These are phyloP conservation scores for Nannoperca obscura DNA, from an alignment of 2,797 vertebrate species.

Conservation along the genomic window DNA sequence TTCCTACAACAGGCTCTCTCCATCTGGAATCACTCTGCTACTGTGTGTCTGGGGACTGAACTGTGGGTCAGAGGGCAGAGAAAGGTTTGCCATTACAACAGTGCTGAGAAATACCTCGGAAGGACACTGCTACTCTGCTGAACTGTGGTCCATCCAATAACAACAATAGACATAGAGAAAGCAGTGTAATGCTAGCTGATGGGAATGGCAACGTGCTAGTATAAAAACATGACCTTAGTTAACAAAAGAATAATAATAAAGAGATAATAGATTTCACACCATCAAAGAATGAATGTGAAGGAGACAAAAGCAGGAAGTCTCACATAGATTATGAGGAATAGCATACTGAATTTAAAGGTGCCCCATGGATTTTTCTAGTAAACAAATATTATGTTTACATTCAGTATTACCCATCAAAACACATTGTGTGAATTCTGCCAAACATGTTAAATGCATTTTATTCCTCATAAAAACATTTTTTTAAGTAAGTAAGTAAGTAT, in stretches of 20 bases:
- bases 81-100: slow-evolving; percentile 81
- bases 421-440: neutral
- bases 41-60: slow-evolving; percentile 75
- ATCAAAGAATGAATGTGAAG: neutral
- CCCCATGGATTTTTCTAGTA: neutral
- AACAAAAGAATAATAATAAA: neutral
- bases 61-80: slow-evolving; percentile 79
- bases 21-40: slow-evolving; percentile 85
- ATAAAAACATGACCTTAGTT: slow-evolving; percentile 34
- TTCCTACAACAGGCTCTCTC: slow-evolving; percentile 57
- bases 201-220: slow-evolving; percentile 27
- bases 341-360: neutral
- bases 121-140: slow-evolving; percentile 47
- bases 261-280: neutral
- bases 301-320: neutral
- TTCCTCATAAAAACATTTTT: neutral
- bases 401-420: neutral
- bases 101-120: slow-evolving; percentile 70
- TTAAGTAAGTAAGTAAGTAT: too few species aligned
- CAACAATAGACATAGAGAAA: slow-evolving; percentile 44
- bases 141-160: slow-evolving; percentile 44
- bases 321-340: neutral
- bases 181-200: slow-evolving; percentile 48
- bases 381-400: neutral
- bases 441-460: neutral